Base-by-base conservation (phyloP, 53 echinoderm and acorn worm genomes). In the Stichopus horrens region DNA sequence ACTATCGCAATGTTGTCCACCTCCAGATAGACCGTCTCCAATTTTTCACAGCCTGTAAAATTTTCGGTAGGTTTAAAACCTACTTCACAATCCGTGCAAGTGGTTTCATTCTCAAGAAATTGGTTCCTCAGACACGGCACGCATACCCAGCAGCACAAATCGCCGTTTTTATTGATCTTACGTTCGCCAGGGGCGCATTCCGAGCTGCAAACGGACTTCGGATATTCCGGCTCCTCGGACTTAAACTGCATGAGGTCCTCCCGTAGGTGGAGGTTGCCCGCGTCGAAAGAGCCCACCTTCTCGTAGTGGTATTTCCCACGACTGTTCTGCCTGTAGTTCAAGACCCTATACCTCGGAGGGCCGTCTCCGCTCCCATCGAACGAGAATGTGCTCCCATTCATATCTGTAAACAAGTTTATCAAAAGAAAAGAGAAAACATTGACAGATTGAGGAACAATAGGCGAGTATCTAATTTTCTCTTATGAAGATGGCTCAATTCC, bases 91-190 rank as follows among this genome's bases (percentile, higher is more conserved):
- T 91, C 80, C 2, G 19, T 88, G 60, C 94, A 94, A 0, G 93
- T 93, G 13, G 88, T 86, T 71, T 91, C 93, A 37, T 94, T 90
- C 10, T 79, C 88, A 1, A 94, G 75, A 71, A 68, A 94, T 75
- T 94, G 92, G 79, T 86, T 90, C 65, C 80, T 90, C 16, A 84
- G 74, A 81, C 96, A 96, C 4, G 89, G 93, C 52, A 94, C 89
- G 58, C 96, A 96, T 9, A 85, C 58, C 94, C 93, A 96, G 23
- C 96, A 96, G 53, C 96, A 96, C 14, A 90, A 74, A 21, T 93
- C 96, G 13, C 92, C 95, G 22, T 87, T 75, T 9, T 92, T 90
- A 63, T 90, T 92, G 57, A 90, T 89, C 53, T 93, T 95, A 79
- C 87, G 85, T 76, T 96, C 96, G 23, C 93, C 92, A 0, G 71